A percentile compares a stretch with the other conserved stretches of the same genome.
Conservation (phyloP, 2,888 invertebrate genomes). For the Aphidius colemani region DNA sequence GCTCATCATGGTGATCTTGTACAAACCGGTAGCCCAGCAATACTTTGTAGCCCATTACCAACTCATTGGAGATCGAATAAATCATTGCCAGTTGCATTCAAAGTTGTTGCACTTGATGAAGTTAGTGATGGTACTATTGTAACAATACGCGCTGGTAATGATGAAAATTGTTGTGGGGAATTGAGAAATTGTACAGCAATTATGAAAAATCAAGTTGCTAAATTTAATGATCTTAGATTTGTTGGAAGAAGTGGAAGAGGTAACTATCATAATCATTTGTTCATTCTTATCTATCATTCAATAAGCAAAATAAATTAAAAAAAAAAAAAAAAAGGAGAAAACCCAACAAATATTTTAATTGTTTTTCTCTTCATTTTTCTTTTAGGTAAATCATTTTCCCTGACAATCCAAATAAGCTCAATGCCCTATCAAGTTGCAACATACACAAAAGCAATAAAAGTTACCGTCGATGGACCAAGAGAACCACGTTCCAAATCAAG, state of each 20-base stretch:
- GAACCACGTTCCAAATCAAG: slow-evolving; percentile 97
- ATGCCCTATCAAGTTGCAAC: slow-evolving; percentile 85
- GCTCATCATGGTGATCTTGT: slow-evolving; percentile 93
- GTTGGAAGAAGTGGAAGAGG: slow-evolving; percentile 97
- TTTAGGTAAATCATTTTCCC: slow-evolving; percentile 87
- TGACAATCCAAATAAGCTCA: slow-evolving; percentile 91
- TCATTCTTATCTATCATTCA: background rate
- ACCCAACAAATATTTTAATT: background rate
- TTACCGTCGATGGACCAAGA: slow-evolving; percentile 98
- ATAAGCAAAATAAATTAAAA: background rate
- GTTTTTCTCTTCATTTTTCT: slow-evolving; percentile 25
- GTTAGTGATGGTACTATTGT: slow-evolving; percentile 94
- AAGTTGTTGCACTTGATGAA: slow-evolving; percentile 92
- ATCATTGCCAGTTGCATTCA: slow-evolving; percentile 93
- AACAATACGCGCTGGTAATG: slow-evolving; percentile 93
- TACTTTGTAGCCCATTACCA: slow-evolving; percentile 92
- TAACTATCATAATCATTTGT: slow-evolving; percentile 48
- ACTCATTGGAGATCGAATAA: slow-evolving; percentile 98
- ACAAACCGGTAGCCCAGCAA: slow-evolving; percentile 92
- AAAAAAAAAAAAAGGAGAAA: too few species aligned
- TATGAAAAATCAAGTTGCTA: slow-evolving; percentile 97
- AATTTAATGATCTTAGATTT: slow-evolving; percentile 97
- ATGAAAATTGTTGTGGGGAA: slow-evolving; percentile 96
- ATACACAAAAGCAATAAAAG: slow-evolving; percentile 97
- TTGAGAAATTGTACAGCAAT: slow-evolving; percentile 90